Base-by-base conservation (phyloP, 2,888 invertebrate species). In the Metacarcinus magister region DNA sequence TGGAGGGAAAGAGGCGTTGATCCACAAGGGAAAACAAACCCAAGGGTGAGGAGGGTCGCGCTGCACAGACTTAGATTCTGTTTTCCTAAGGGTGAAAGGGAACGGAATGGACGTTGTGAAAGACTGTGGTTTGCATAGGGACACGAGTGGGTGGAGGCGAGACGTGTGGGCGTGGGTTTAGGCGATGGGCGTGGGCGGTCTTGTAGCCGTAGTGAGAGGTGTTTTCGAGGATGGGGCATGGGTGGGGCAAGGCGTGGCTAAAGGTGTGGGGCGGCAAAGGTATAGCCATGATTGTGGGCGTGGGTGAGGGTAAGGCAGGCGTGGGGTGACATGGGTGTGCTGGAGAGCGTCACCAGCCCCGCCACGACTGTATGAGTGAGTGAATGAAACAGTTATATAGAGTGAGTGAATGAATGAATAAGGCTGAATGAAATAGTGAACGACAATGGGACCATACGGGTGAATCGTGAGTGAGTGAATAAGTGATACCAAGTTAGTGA, bases 121-220 rank as follows among this genome's bases (percentile, higher is more conserved):
- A 28, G 82, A 32, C 82, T 13, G 28, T 5, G 82, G 82, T 28
- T 82, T 32, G 82, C 28, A 32, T 5, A 32, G 82, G 82, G 82
- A 32, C 32, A 23, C 28, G 82, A 7, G 67, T 67, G 82, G 82
- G 82, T 82, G 82, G 82, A 82, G 82, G 32, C 82, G 7, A 8
- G 82, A 32, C 28, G 82, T 82, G 82, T 82, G 82, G 82, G 82
- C 82, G 82, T 82, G 28, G 8, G 32, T 82, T 82, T 32, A 82
- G 82, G 82, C 13, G 32, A 5, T 28, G 82, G 82, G 82, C 82
- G 82, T 82, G 82, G 82, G 32, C 32, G 82, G 75, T 75, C 23
- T n/a, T 28, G 75, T n/a, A 28, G n/a, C 75, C 75, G 75, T 75
- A 75, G 75, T 4, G n/a, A 16, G 67, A 28, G 32, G 32, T 82